Percentiles rank a stretch among this genome's conserved stretches.
These are phyloP conservation scores for Octodon degus DNA, from an alignment of 2,113 vertebrate genomes.

Conservation along the genomic window DNA sequence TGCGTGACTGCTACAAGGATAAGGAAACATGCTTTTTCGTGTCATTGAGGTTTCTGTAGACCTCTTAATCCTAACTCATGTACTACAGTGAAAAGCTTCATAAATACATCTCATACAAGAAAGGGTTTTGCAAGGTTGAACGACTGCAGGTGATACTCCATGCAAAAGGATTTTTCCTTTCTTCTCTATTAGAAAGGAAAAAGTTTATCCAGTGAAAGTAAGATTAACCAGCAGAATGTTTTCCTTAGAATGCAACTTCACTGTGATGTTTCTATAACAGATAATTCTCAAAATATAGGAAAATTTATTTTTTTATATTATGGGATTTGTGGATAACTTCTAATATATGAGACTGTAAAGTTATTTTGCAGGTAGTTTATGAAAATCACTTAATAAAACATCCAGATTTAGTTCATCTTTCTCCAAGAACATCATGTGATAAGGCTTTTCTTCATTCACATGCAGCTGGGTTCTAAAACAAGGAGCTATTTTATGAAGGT, in stretches of 20 bases:
- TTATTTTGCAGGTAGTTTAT: constrained; percentile 4
- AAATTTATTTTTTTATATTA: neutral
- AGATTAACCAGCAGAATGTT: neutral
- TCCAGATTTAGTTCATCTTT: neutral
- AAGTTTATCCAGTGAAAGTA: constrained; percentile 23
- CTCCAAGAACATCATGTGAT: neutral
- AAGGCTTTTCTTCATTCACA: neutral
- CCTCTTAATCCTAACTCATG: constrained; percentile 4
- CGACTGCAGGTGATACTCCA: constrained; percentile 51
- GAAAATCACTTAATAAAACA: constrained; percentile 9
- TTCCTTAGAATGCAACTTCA: constrained; percentile 5
- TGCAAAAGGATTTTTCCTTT: constrained; percentile 40
- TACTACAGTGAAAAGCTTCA: neutral
- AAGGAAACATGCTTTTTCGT: neutral
- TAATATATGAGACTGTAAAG: constrained; percentile 46
- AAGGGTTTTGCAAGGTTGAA: constrained; percentile 39
- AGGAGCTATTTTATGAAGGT: neutral
- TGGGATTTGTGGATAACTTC: neutral
- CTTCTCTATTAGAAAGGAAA: neutral
- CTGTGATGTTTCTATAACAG: constrained; percentile 3
- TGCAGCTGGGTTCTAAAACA: neutral
- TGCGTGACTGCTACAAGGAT: neutral
- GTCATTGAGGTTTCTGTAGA: constrained; percentile 41
- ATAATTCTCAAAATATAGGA: neutral
- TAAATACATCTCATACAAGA: neutral